Conservation (phyloP, 1,140 invertebrate genomes). For the Tribolium madens region DNA sequence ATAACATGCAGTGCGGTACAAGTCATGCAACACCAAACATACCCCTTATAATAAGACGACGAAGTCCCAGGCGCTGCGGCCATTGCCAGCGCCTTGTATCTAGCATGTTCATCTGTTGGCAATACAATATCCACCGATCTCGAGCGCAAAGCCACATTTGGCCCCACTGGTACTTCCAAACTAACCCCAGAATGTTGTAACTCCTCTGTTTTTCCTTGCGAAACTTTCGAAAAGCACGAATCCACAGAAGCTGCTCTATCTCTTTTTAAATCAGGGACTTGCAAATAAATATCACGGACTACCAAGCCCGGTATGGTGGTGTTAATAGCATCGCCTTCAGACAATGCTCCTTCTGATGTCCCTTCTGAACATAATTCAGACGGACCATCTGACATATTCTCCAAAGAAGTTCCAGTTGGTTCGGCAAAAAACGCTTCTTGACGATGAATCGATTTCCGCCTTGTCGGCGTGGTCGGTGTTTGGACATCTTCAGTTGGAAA, state of each 20-base stretch:
- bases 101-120: constrained; percentile 85
- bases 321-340: constrained; percentile 63
- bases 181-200: constrained; percentile 71
- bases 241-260: constrained; percentile 88
- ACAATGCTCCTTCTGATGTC: constrained; percentile 68
- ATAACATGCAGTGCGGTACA: background rate
- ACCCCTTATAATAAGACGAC: constrained; percentile 50
- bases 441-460: constrained; percentile 77
- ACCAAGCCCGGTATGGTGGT: constrained; percentile 62
- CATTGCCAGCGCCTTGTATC: constrained; percentile 83
- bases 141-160: constrained; percentile 79
- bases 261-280: constrained; percentile 83
- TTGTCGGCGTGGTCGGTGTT: constrained; percentile 60
- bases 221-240: constrained; percentile 81
- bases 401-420: constrained; percentile 74
- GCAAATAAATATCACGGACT: constrained; percentile 80
- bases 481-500: constrained; percentile 66
- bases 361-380: constrained; percentile 67
- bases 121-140: constrained; percentile 91
- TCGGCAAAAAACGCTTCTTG: constrained; percentile 85
- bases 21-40: constrained; percentile 50
- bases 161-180: constrained; percentile 74
- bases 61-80: constrained; percentile 62
- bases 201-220: constrained; percentile 76
- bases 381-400: constrained; percentile 73